Evolutionary conservation across 2,113 vertebrate species (phyloP), one percentile per base, ranked within the genome.

Genomic region (Ovis aries): DNA sequence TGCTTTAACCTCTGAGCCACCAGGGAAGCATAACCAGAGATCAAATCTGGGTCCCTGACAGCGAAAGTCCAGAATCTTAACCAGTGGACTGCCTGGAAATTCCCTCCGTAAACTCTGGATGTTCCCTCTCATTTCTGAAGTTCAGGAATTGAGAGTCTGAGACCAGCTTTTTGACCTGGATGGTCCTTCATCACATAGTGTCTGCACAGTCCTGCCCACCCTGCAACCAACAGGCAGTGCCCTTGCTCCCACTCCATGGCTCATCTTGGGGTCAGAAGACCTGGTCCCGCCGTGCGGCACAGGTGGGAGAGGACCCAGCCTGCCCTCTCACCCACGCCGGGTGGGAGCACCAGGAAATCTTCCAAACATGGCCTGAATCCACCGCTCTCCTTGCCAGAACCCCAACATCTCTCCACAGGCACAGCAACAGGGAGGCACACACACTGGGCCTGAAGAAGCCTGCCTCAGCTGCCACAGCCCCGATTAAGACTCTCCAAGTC

Each of bases 231-330:
- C n/a, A 74, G 36, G 55, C 6, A 2, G 45, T 0, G 3, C 25
- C 43, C 53, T 40, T 16, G 33, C 53, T 90, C 29, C 15, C 9
- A 10, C 36, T 57, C 59, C 2, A 0, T 1, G 27, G 43, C 55
- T 59, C n/a, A 9, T 7, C 15, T 36, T 52, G 84, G 9, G 53
- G 33, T 29, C 29, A 33, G 71, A 33, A 29, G 52, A 57, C 45
- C 17, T 15, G 52, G 27, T 36, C 36, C 2, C 0, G 9, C 33
- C 0, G 0, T 43, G 12, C 3, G 1, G 59, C 90, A 53, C 2
- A 33, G 17, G 45, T 31, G 4, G 15, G 25, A 31, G n/a, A 21
- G 1, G 43, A 25, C 36, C 50, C 43, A 16, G 31, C 25, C 29
- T 78, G 33, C n/a, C 62, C 11, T 8, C 9, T 40, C 27, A 4